A percentile compares a stretch with the other conserved stretches of the same genome.
phyloP scores from a whole-genome alignment of 2,888 invertebrate genomes.

The Timema podura region DNA sequence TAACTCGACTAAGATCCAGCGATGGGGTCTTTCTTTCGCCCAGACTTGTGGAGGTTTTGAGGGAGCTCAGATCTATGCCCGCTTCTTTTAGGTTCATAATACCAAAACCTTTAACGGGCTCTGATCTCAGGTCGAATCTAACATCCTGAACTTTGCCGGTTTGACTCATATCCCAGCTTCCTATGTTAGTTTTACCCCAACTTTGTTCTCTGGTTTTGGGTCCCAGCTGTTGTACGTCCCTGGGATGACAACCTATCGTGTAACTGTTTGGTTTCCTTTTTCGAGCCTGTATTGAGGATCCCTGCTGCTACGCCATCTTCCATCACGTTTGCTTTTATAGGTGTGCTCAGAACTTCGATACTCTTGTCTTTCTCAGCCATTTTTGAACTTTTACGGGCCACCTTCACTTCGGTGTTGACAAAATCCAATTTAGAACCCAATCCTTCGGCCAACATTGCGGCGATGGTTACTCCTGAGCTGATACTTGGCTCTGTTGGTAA shows the following conservation, averaged over 20 bases:
- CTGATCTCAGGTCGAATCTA: not conserved
- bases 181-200: not conserved
- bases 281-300: not conserved
- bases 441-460: no score
- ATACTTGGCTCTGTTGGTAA: no score
- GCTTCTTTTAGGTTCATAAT: not conserved
- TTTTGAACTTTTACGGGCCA: no score
- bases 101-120: no score
- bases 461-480: no score
- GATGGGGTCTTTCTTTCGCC: not conserved
- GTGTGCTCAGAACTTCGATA: no score
- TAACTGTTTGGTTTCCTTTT: constrained; percentile 39
- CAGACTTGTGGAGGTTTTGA: no score
- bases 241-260: constrained; percentile 16
- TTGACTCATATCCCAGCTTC: not conserved
- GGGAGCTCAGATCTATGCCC: constrained; percentile 9
- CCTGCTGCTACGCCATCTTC: not conserved
- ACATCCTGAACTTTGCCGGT: not conserved
- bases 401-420: no score
- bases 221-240: not conserved
- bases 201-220: constrained; percentile 2
- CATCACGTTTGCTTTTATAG: no score
- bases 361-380: no score
- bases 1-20: constrained; percentile 3
- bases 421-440: no score